These are phyloP conservation scores for Alsophila aescularia DNA, from an alignment of 2,888 invertebrate genomes.

Conservation along the genomic window DNA sequence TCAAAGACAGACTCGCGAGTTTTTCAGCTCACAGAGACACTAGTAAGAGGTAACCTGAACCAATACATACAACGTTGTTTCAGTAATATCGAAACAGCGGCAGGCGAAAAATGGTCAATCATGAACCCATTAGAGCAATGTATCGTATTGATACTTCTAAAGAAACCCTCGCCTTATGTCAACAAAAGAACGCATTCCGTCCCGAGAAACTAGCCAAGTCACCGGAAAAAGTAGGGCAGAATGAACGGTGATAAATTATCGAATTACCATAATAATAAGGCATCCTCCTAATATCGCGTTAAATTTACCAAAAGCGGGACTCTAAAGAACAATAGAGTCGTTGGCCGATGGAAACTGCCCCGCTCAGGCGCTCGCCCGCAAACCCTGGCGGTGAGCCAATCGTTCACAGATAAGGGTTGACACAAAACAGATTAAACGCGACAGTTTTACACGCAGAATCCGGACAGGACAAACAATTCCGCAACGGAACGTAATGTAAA, in stretches of 20 bases:
- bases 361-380: conserved; percentile 52
- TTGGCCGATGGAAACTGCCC: conserved; percentile 61
- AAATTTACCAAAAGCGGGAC: conserved; percentile 42
- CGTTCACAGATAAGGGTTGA: conserved; percentile 47
- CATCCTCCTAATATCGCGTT: conserved; percentile 37
- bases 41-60: no score
- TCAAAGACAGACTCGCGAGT: no score
- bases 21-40: no score
- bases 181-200: conserved; percentile 15
- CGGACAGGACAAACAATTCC: conserved; percentile 37
- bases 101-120: conserved; percentile 8
- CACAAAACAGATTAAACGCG: conserved; percentile 41
- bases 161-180: conserved; percentile 1
- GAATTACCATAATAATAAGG: conserved; percentile 44
- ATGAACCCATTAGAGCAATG: conserved; percentile 16
- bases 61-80: not conserved
- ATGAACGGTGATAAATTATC: conserved; percentile 38
- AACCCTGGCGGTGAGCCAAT: conserved; percentile 61
- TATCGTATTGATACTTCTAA: conserved; percentile 3
- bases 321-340: conserved; percentile 54
- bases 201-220: conserved; percentile 22
- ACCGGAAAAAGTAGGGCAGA: conserved; percentile 26
- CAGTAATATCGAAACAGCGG: not conserved
- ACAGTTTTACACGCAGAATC: conserved; percentile 34
- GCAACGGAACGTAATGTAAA: conserved; percentile 34